Percentiles rank a stretch among this genome's conserved stretches.
Conservation (phyloP, 1,140 invertebrate genomes). For the Helicoverpa zea region DNA sequence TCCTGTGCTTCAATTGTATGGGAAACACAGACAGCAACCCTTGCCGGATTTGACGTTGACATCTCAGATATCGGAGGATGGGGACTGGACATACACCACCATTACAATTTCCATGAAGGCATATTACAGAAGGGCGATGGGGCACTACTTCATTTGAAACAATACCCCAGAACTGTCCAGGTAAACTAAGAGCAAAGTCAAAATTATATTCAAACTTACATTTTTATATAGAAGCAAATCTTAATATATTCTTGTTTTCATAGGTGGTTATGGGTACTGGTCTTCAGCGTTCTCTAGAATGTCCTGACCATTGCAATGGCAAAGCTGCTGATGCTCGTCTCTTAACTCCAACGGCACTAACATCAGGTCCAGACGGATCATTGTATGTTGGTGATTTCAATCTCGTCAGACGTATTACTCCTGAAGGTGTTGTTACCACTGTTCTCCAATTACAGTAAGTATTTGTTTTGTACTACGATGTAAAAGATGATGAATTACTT, state of each 20-base stretch:
- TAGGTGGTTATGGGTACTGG: constrained; percentile 97
- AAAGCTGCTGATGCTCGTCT: constrained; percentile 95
- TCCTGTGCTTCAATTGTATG: constrained; percentile 95
- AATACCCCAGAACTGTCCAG: constrained; percentile 95
- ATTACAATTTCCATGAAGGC: constrained; percentile 99
- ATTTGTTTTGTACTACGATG: not conserved
- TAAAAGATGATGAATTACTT: too few relatives aligned
- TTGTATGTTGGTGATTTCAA: constrained; percentile 99
- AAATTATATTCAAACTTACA: too few relatives aligned
- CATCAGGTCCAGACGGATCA: constrained; percentile 97
- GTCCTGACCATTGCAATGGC: constrained; percentile 94
- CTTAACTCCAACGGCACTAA: constrained; percentile 96
- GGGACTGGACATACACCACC: constrained; percentile 99
- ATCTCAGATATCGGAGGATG: constrained; percentile 99
- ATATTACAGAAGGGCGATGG: constrained; percentile 99
- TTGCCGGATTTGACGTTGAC: constrained; percentile 99
- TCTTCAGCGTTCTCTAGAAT: constrained; percentile 92
- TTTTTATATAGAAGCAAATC: too few relatives aligned
- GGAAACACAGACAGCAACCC: constrained; percentile 96
- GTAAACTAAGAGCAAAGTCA: constrained; percentile 54
- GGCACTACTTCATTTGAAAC: constrained; percentile 96
- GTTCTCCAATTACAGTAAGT: constrained; percentile 96
- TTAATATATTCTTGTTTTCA: constrained; percentile 27
- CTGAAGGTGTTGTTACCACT: constrained; percentile 96
- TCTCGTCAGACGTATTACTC: constrained; percentile 96